A percentile compares a stretch with the other conserved stretches of the same genome.
These are phyloP conservation scores for Thysanoteuthis rhombus DNA, from an alignment of 2,888 invertebrate species.

Conservation along the genomic window DNA sequence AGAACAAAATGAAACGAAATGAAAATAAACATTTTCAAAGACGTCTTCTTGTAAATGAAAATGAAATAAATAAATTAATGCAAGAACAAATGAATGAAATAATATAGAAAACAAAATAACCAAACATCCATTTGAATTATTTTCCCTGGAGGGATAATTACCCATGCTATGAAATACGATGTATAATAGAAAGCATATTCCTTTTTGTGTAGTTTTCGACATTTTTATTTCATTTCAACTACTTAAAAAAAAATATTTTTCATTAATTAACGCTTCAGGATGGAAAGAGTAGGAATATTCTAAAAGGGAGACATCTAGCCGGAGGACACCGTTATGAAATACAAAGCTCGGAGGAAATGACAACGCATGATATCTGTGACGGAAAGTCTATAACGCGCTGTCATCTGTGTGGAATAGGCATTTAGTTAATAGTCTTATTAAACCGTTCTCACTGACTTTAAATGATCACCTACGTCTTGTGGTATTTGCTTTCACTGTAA, in stretches of 20 bases:
- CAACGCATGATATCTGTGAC: background rate
- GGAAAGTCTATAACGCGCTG: background rate
- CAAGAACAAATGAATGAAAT: background rate
- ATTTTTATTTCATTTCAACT: background rate
- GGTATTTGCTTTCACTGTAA: background rate
- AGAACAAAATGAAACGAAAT: too few relatives aligned
- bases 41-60: background rate
- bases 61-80: background rate
- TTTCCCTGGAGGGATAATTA: background rate
- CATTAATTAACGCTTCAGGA: constrained; percentile 12
- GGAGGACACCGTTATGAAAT: background rate
- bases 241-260: background rate
- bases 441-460: background rate
- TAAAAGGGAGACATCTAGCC: background rate
- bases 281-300: background rate
- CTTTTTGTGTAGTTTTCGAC: background rate
- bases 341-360: background rate
- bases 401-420: background rate
- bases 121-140: constrained; percentile 12
- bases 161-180: background rate
- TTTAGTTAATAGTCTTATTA: background rate
- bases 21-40: background rate
- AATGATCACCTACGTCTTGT: background rate
- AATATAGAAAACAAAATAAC: background rate
- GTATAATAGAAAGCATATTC: too few relatives aligned